Evolutionary conservation across 2,797 vertebrate species (phyloP).

Genomic region (Sciurus carolinensis): DNA sequence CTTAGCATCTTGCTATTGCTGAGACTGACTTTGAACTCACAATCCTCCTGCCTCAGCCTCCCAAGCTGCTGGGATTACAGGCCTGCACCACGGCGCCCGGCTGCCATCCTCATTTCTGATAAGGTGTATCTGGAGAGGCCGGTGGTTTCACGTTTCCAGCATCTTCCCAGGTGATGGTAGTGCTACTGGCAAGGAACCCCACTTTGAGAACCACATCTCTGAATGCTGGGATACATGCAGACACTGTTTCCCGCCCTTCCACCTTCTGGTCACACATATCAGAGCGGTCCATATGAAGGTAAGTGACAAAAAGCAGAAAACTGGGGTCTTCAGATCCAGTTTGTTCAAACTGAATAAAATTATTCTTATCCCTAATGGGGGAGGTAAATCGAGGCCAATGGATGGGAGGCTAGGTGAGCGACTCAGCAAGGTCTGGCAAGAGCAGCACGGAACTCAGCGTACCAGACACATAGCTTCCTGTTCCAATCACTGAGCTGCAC

Average conservation of each 20-base stretch:
- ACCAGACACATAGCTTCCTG: slow-evolving; percentile 19
- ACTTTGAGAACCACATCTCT: not conserved
- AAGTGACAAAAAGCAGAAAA: not conserved
- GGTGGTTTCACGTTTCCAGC: not conserved
- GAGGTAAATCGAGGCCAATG: slow-evolving; percentile 74
- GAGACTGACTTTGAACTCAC: no score
- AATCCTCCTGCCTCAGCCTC: no score
- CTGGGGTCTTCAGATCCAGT: not conserved
- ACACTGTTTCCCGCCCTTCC: not conserved
- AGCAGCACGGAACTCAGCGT: not conserved
- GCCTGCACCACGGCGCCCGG: no score
- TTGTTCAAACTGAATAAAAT: not conserved
- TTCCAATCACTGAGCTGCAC: slow-evolving; percentile 64
- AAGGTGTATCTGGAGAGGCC: not conserved
- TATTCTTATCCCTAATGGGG: slow-evolving; percentile 39
- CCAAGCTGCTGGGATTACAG: no score
- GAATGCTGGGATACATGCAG: not conserved
- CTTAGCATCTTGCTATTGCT: no score
- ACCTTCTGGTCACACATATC: not conserved
- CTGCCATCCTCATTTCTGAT: not conserved
- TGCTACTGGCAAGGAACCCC: not conserved
- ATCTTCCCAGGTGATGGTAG: not conserved
- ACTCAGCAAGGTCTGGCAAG: not conserved
- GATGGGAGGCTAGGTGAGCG: not conserved
- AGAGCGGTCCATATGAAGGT: not conserved